phyloP scores from a whole-genome alignment of 2,888 invertebrate species.

The Lepeophtheirus nordmannii region DNA sequence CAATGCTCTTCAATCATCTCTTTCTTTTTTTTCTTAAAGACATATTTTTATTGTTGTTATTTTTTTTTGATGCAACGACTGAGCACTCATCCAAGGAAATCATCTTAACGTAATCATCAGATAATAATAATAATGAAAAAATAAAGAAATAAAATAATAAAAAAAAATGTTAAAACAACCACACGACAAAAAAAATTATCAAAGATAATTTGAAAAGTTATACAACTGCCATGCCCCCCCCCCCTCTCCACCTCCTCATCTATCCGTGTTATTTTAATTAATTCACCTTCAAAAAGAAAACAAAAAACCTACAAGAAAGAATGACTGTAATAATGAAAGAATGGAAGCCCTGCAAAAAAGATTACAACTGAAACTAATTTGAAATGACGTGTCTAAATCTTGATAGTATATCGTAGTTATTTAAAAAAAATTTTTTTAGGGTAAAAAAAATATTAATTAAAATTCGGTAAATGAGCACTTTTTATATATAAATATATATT shows the following conservation, averaged over 20 bases:
- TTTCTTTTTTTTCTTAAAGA: no score
- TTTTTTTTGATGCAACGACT: no score
- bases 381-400: constrained; percentile 3
- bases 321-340: no score
- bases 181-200: constrained; percentile 3
- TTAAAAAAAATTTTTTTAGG: no score
- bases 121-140: not conserved
- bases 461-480: no score
- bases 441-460: no score
- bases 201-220: not conserved
- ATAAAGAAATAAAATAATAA: not conserved
- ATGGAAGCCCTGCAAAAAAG: not conserved
- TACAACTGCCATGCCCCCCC: no score
- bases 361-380: not conserved
- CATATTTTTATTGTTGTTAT: no score
- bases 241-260: no score
- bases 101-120: constrained; percentile 8
- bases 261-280: not conserved
- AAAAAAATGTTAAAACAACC: not conserved
- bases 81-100: constrained; percentile 3
- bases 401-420: no score
- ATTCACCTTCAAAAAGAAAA: constrained; percentile 1
- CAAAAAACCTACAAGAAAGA: not conserved
- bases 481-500: no score
- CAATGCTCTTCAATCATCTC: no score